These are phyloP conservation scores for Agrilus biguttatus DNA, from an alignment of 2,888 invertebrate species.

Conservation along the genomic window DNA sequence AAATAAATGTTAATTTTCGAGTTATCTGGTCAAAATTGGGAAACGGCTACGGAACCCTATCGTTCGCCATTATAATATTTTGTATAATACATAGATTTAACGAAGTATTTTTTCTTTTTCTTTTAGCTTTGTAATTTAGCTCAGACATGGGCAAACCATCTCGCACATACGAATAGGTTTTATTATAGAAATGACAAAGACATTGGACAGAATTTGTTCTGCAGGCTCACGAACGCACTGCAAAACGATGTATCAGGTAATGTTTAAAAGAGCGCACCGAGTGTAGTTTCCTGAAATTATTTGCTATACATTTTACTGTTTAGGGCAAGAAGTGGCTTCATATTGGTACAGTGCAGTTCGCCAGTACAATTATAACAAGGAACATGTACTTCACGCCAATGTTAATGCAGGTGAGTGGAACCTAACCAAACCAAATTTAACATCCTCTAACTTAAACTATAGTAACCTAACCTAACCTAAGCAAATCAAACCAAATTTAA, in stretches of 20 bases:
- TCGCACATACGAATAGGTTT: slow-evolving; percentile 69
- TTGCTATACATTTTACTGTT: slow-evolving; percentile 13
- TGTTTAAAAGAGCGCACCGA: slow-evolving; percentile 1
- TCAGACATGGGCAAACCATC: slow-evolving; percentile 78
- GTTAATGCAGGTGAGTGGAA: slow-evolving; percentile 54
- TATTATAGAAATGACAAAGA: slow-evolving; percentile 62
- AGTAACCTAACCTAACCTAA: too few relatives aligned
- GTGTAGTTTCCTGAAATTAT: slow-evolving; percentile 3
- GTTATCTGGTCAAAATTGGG: too few relatives aligned
- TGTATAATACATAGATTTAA: too few relatives aligned
- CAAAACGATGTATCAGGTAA: slow-evolving; percentile 55
- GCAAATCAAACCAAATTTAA: too few relatives aligned
- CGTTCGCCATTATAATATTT: too few relatives aligned
- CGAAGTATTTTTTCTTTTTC: slow-evolving; percentile 7
- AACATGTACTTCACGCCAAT: slow-evolving; percentile 58
- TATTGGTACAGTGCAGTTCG: slow-evolving; percentile 71
- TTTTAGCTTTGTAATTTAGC: slow-evolving; percentile 63
- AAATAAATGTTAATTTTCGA: too few relatives aligned
- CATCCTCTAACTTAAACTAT: too few relatives aligned
- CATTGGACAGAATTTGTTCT: slow-evolving; percentile 69
- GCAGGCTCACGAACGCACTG: slow-evolving; percentile 51
- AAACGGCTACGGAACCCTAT: too few relatives aligned
- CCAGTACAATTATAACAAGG: slow-evolving; percentile 60
- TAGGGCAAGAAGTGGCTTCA: slow-evolving; percentile 65
- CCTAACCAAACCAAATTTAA: background rate